Conservation (phyloP, 2,797 vertebrate species). For the Bovichtus diacanthus region DNA sequence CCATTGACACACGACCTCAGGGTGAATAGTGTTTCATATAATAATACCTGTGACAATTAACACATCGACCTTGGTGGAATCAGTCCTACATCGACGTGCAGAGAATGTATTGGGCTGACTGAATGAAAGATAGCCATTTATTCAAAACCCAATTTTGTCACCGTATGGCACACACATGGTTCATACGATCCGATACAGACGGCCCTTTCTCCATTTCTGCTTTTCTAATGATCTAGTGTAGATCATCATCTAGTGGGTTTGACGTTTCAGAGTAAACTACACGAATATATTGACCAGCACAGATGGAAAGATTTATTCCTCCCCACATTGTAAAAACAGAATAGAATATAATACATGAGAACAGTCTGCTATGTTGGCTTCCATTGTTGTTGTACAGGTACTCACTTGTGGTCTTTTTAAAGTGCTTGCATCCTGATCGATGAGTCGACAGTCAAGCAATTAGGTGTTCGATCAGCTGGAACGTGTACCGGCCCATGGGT, state of each 20-base stretch:
- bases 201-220: too few relatives aligned
- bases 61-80: constrained; percentile 28
- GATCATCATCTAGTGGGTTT: too few relatives aligned
- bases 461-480: too few relatives aligned
- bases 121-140: background rate
- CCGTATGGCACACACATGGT: too few relatives aligned
- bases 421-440: background rate
- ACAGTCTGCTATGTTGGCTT: background rate
- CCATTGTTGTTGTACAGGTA: background rate
- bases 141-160: too few relatives aligned
- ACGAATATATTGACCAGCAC: background rate
- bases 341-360: background rate
- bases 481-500: background rate
- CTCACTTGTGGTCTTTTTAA: background rate
- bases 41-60: constrained; percentile 9
- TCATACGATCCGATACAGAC: too few relatives aligned
- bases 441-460: too few relatives aligned
- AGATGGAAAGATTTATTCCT: background rate
- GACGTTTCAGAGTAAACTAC: too few relatives aligned
- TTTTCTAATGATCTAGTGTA: too few relatives aligned
- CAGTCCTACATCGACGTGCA: background rate
- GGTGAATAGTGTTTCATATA: constrained; percentile 18
- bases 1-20: constrained; percentile 38
- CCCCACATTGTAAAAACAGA: background rate
- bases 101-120: background rate